Percentiles rank a stretch among this genome's conserved stretches.
Evolutionary conservation across 2,113 vertebrate species (phyloP).

Genomic region (Phrynosoma blainvillii): DNA sequence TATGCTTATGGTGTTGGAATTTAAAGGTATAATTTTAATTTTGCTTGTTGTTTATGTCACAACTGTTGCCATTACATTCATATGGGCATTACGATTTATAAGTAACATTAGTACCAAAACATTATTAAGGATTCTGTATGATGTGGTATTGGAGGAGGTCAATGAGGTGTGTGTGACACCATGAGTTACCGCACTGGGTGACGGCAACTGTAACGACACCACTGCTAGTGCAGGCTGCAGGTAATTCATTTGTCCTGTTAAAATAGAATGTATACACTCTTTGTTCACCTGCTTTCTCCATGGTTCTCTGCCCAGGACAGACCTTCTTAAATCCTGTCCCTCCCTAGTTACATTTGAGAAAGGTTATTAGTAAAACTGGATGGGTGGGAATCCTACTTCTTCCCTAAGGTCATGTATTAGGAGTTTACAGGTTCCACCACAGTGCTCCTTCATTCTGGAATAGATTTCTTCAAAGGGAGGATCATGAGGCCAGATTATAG

Average conservation of each 20-base stretch:
- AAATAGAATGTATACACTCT: conserved; percentile 40
- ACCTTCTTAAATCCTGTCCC: conserved; percentile 49
- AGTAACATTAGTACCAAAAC: no score
- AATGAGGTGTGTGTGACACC: no score
- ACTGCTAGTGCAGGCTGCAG: background rate
- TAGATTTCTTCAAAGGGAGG: conserved; percentile 23
- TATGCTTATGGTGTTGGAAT: no score
- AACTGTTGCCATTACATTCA: no score
- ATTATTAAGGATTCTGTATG: no score
- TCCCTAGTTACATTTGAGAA: conserved; percentile 46
- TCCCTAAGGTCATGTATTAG: conserved; percentile 44
- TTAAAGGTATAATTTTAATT: no score
- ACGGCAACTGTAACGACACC: no score
- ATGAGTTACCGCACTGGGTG: no score
- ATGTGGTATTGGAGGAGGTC: no score
- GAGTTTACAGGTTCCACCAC: background rate
- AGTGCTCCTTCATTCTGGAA: conserved; percentile 27
- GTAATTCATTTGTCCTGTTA: conserved; percentile 15
- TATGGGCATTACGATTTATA: no score
- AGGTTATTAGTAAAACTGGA: conserved; percentile 15
- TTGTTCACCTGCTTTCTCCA: conserved; percentile 52
- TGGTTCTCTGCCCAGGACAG: conserved; percentile 50
- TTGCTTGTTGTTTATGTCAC: no score
- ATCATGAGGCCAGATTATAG: background rate
- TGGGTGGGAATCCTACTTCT: conserved; percentile 40